Evolutionary conservation across 2,113 vertebrate genomes (phyloP), one percentile per base, ranked within the genome.

Genomic region (Chloropsis hardwickii): DNA sequence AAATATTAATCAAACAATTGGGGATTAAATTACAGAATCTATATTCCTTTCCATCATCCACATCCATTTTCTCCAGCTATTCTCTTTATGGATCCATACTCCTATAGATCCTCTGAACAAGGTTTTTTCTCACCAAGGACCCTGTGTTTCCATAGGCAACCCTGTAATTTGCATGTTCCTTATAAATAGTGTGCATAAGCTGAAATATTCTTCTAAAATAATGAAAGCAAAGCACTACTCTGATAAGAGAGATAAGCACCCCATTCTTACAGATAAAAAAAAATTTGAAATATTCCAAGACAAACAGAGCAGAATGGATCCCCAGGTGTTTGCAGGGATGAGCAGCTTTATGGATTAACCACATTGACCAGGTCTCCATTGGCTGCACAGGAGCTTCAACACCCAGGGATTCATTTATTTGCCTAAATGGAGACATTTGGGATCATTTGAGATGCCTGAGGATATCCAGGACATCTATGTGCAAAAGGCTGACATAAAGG

Each of bases 121-220:
- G 45, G n/a, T 39, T 81, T 65, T 81, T 53, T 25, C 23, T 54
- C 58, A 86, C 74, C 56, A 58, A 92, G 86, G 82, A 62, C 66
- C 40, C 5, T 14, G 65, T 78, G 94, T 96, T 92, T 95, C 96
- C 92, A 94, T 56, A 88, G 94, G 94, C 90, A 96, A 94, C 94
- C 47, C 67, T 12, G 29, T 8, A 12, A 93, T 92, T 81, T 93
- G 80, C 72, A 83, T 83, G 51, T 51, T 62, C 51, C 42, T 80
- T 54, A 85, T 76, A 86, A 91, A 85, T 21, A 88, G 50, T 81
- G 56, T n/a, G 58, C 47, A 73, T 17, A 80, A 83, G 2, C 28
- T 35, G 31, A 90, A 80, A 56, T 33, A 66, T 77, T 88, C 81
- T 37, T 44, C 42, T 66, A 40, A 93, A 93, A 67, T 54, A 82